Evolutionary conservation across 2,888 invertebrate species (phyloP), one percentile per base, ranked within the genome.

Genomic region (Leucophenga maculata): DNA sequence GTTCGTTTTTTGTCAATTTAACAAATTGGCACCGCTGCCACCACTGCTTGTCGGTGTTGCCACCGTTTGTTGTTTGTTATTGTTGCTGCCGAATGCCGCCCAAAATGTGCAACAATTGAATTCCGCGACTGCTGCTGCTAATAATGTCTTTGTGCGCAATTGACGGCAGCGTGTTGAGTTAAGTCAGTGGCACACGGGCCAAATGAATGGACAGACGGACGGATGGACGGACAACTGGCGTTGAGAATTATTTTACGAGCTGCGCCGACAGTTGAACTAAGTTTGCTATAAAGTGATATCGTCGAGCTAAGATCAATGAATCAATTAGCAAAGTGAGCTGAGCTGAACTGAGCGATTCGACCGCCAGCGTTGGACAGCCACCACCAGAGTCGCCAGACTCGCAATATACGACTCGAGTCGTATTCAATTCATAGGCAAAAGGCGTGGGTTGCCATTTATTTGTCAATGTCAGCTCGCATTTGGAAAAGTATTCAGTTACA

Each of bases 361-460:
- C 50, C 50, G 50, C 22, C 22, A 4, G 59, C 59, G 59, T 32
- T 32, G 32, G n/a, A 4, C n/a, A 31, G 59, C 39, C 39, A 39
- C 14, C 26, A 26, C 26, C 26, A 26, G 57, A 59, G 59, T 14
- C 26, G 18, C 18, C 13, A 26, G 11, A 26, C n/a, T n/a, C n/a
- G 26, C 14, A 26, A 6, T 55, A 14, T 14, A 31, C 59, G n/a
- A n/a, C n/a, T n/a, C n/a, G n/a, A n/a, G n/a, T n/a, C n/a, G n/a
- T n/a, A n/a, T n/a, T n/a, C n/a, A n/a, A n/a, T n/a, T 59, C 32
- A 1, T 16, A 16, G 50, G n/a, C 14, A 70, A 55, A 75, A 85
- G 84, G 85, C 85, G 84, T 84, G 84, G 84, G 85, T 83, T 84
- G 85, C 79, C 80, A 85, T 84, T 84, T 85, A 83, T 39, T 39